These are phyloP conservation scores for Uloborus plumipes DNA, from an alignment of 2,888 invertebrate species.

Conservation along the genomic window DNA sequence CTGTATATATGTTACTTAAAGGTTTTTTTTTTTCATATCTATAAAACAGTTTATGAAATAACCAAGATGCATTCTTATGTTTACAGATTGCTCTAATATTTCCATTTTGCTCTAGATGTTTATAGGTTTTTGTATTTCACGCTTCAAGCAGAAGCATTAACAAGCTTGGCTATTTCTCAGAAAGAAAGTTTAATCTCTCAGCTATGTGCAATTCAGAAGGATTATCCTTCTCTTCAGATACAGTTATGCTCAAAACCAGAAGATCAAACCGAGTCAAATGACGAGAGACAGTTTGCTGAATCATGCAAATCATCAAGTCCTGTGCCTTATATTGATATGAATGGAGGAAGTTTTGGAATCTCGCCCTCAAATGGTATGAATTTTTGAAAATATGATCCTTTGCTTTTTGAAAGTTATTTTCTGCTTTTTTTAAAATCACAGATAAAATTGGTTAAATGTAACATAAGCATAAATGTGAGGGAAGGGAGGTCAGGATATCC, in stretches of 20 bases:
- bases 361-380: too few relatives aligned
- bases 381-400: too few relatives aligned
- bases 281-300: not conserved
- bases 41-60: too few relatives aligned
- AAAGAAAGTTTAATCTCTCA: conserved; percentile 50
- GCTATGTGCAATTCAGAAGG: conserved; percentile 23
- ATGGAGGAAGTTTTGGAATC: conserved; percentile 35
- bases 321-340: conserved; percentile 60
- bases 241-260: conserved; percentile 19
- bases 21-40: too few relatives aligned
- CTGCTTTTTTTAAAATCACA: too few relatives aligned
- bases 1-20: too few relatives aligned
- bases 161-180: conserved; percentile 24
- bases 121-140: conserved; percentile 18
- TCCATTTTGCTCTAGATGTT: conserved; percentile 25
- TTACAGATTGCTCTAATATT: too few relatives aligned
- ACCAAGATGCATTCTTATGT: too few relatives aligned
- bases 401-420: too few relatives aligned
- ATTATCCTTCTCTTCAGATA: conserved; percentile 50
- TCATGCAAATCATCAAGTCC: conserved; percentile 35
- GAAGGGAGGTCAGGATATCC: too few relatives aligned
- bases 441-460: too few relatives aligned
- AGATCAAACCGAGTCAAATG: not conserved
- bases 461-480: too few relatives aligned
- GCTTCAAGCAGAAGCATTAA: conserved; percentile 41